These are phyloP conservation scores for Temnopleurus reevesii DNA, from an alignment of 53 echinoderm and acorn worm species.

Conservation along the genomic window DNA sequence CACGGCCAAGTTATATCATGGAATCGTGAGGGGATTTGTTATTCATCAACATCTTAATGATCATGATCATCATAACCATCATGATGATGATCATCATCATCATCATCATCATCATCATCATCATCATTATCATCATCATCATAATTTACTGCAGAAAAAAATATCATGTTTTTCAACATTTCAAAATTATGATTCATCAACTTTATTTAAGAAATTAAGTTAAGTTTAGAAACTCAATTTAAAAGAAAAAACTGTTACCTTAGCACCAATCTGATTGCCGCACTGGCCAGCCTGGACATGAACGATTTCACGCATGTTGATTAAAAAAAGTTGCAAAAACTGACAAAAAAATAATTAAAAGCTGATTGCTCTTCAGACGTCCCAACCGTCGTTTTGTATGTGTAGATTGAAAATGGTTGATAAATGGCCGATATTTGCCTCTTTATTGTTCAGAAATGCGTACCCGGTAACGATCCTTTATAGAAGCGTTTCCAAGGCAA, in stretches of 20 bases:
- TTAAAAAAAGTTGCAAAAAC: not conserved
- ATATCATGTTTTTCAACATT: no score
- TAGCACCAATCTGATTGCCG: constrained; percentile 93
- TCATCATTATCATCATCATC: constrained; percentile 7
- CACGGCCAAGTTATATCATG: no score
- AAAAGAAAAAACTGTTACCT: constrained; percentile 54
- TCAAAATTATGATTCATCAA: no score
- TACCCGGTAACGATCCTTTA: not conserved
- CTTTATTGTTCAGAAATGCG: not conserved
- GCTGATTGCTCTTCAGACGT: not conserved
- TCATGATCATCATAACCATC: not conserved
- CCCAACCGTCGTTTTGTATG: not conserved
- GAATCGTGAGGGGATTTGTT: no score
- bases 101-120: not conserved
- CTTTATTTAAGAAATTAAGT: no score
- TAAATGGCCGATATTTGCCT: not conserved
- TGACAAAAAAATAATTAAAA: not conserved
- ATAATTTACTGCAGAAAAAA: no score
- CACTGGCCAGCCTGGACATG: constrained; percentile 96
- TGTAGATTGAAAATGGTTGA: not conserved
- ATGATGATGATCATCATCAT: not conserved
- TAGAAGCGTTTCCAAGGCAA: not conserved
- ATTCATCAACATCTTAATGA: not conserved
- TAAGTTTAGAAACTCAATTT: no score
- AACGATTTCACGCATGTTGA: constrained; percentile 96